A percentile compares a stretch with the other conserved stretches of the same genome.
phyloP scores from a whole-genome alignment of 2,888 invertebrate genomes.

The Trachelus stipa region DNA sequence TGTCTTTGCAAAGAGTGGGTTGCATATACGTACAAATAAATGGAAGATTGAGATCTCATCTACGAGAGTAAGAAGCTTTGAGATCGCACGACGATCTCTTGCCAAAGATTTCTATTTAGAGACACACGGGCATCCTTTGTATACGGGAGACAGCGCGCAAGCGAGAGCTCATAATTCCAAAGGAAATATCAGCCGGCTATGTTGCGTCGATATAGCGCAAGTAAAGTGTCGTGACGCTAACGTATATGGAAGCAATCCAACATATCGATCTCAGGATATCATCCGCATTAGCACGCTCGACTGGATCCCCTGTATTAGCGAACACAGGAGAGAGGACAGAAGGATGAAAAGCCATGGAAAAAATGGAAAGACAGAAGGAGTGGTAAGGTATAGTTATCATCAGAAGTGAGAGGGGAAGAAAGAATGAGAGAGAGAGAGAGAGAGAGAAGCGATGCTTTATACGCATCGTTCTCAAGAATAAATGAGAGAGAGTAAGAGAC shows the following conservation, averaged over 20 bases:
- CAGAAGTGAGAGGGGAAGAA: constrained; percentile 4
- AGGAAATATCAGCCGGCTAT: neutral
- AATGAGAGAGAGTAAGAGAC: neutral
- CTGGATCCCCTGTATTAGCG: neutral
- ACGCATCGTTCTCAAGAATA: neutral
- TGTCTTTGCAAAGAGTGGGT: neutral
- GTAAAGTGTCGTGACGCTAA: neutral
- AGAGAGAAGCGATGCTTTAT: constrained; percentile 7
- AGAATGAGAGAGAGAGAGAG: constrained; percentile 14
- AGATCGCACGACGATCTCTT: neutral
- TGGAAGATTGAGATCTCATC: neutral
- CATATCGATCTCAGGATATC: neutral
- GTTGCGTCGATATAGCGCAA: neutral
- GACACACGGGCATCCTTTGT: neutral
- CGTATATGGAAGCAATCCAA: neutral
- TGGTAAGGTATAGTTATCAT: constrained; percentile 4
- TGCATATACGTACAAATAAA: neutral
- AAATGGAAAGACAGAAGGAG: constrained; percentile 3
- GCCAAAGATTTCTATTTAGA: neutral
- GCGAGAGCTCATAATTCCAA: neutral
- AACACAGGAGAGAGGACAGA: neutral
- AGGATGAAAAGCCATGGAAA: neutral
- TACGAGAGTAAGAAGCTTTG: neutral
- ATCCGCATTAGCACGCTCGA: neutral
- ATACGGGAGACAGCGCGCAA: neutral